A percentile compares a stretch with the other conserved stretches of the same genome.
These are phyloP conservation scores for Squalus acanthias DNA, from an alignment of 2,797 vertebrate genomes.

Conservation along the genomic window DNA sequence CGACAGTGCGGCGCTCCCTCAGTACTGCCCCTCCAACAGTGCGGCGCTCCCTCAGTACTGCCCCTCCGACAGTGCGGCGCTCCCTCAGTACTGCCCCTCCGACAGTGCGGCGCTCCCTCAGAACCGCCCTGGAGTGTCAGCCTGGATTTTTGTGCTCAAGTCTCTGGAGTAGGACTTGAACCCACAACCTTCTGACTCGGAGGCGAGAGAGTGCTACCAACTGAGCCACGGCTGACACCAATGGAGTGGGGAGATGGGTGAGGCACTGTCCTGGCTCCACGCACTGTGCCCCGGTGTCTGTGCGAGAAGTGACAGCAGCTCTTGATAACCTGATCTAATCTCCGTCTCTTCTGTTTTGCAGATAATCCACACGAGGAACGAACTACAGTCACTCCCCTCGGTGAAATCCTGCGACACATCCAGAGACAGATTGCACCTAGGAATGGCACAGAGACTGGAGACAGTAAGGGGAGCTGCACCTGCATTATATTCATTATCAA, in stretches of 20 bases:
- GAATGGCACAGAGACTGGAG: background rate
- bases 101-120: background rate
- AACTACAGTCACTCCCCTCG: background rate
- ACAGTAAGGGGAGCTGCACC: background rate
- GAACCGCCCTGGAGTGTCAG: background rate
- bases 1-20: background rate
- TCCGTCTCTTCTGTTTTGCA: background rate
- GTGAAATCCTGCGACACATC: background rate
- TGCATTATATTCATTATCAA: background rate
- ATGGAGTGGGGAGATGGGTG: background rate
- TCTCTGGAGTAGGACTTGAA: background rate
- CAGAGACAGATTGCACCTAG: background rate
- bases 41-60: background rate
- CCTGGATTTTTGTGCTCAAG: background rate
- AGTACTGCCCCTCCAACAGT: background rate
- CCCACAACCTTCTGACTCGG: background rate
- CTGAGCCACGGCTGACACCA: background rate
- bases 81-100: background rate
- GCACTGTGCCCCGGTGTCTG: background rate
- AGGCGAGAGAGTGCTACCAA: too few relatives aligned
- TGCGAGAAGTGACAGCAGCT: background rate
- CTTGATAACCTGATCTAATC: background rate
- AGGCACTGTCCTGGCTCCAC: too few relatives aligned
- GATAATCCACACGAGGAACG: background rate
- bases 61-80: background rate